Base-by-base conservation (phyloP, 2,113 vertebrate genomes). In the Pachypanchax playfairii region DNA sequence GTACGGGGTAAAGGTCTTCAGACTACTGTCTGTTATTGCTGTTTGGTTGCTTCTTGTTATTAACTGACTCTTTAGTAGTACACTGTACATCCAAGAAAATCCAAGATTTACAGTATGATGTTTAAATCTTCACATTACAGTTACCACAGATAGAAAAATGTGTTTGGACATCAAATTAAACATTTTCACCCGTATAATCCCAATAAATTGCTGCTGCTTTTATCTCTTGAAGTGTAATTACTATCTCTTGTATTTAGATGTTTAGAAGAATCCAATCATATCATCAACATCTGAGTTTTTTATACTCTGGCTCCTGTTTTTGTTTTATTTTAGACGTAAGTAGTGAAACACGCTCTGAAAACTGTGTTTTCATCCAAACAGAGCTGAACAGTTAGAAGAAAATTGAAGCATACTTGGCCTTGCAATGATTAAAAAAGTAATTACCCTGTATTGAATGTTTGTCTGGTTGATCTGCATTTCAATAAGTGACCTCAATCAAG, bases 11-110 rank as follows among this genome's bases (percentile, higher is more conserved):
- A 52, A 61, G 72, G 78, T 77, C 64, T 62, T 70, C 56, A 42
- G 56, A 65, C 44, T 29, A 47, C 42, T 68, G 65, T 71, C 56
- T 74, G 74, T 72, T 74, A 79, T 85, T 83, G 68, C 57, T 58
- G 62, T 4, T 77, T 46, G 35, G 33, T 72, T 62, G 50, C 68
- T 71, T 62, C 28, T 39, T 60, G 8, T 25, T 64, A 25, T 17
- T 42, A 15, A 24, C 14, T 3, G 11, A 55, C 42, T 41, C n/a
- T 58, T 75, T 66, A 57, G 17, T 17, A 36, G 26, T 50, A 43
- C 18, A 20, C 61, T 35, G 65, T 18, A 15, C n/a, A n/a, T n/a
- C n/a, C n/a, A n/a, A n/a, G n/a, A n/a, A n/a, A n/a, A n/a, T n/a
- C n/a, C n/a, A n/a, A n/a, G n/a, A n/a, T n/a, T n/a, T n/a, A n/a